Evolutionary conservation across 2,113 vertebrate species (phyloP), one percentile per base, ranked within the genome.

Genomic region (Excalfactoria chinensis): DNA sequence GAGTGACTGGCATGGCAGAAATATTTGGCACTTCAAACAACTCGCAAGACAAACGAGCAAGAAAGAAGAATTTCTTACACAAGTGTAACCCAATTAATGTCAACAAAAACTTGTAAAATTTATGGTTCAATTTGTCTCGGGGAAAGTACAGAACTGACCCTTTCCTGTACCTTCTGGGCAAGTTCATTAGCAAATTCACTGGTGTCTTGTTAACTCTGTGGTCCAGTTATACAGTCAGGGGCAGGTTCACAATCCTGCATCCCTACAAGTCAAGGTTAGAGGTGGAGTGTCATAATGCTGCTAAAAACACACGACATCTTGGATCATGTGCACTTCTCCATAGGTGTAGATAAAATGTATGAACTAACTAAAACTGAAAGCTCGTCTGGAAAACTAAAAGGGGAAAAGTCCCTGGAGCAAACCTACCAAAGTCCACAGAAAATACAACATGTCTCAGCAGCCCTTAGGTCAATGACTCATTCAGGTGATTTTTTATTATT

Each of bases 41-140:
- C 86, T 76, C 32, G n/a, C 68, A 46, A 88, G 95, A 88, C 71
- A 93, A 97, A 97, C 13, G 93, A 92, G 88, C 77, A 60, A 66
- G 91, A 67, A 93, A 90, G 86, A 95, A 92, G 93, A 96, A 92
- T 53, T 95, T 68, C 95, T 95, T 92, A 64, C 95, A 96, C 91
- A 41, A 85, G 85, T 59, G 88, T 74, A 94, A 95, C 93, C 93
- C 95, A 97, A 96, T 97, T 97, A 97, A 97, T 8, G 62, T 91
- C 95, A 93, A 40, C 62, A 63, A 88, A 94, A 97, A 43, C 95
- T 91, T 55, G 87, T 75, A 84, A 82, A 95, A 96, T 98, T 96
- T 97, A 97, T 95, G 78, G 91, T 83, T 90, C 86, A 88, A 48
- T 92, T 92, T 95, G 90, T 86, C 92, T 87, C 10, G 0, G 66